These are phyloP conservation scores for Mesoligia furuncula DNA, from an alignment of 2,888 invertebrate genomes.

Conservation along the genomic window DNA sequence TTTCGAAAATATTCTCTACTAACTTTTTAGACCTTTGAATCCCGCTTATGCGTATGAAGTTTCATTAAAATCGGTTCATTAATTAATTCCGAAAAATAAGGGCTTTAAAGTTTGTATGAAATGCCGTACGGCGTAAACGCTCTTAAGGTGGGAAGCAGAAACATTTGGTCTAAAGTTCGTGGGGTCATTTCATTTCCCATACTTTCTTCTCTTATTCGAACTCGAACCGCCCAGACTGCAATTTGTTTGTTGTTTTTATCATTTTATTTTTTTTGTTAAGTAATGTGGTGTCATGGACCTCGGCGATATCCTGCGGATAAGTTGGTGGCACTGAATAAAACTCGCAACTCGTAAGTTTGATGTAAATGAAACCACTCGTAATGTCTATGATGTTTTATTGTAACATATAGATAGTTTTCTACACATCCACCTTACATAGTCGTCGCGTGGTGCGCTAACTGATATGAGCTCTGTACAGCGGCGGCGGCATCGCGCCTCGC, in stretches of 20 bases:
- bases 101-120: too few relatives aligned
- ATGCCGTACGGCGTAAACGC: too few relatives aligned
- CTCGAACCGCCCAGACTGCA: background rate
- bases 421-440: conserved; percentile 87
- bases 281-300: background rate
- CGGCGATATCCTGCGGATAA: background rate
- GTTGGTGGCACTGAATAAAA: background rate
- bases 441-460: conserved; percentile 83
- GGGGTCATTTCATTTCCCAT: background rate
- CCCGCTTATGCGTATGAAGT: too few relatives aligned
- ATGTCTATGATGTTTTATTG: conserved; percentile 88
- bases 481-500: conserved; percentile 62
- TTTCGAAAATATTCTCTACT: too few relatives aligned
- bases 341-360: background rate
- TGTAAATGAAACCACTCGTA: conserved; percentile 76
- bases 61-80: too few relatives aligned
- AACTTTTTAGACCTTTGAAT: too few relatives aligned
- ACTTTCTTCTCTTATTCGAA: background rate
- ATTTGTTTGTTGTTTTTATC: background rate
- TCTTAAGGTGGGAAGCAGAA: too few relatives aligned
- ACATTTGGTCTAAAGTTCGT: background rate
- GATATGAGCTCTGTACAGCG: conserved; percentile 87
- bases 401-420: conserved; percentile 89
- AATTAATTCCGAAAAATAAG: too few relatives aligned
- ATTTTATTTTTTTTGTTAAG: background rate